phyloP scores from a whole-genome alignment of 2,797 vertebrate species.

The Rhinogobio ventralis region DNA sequence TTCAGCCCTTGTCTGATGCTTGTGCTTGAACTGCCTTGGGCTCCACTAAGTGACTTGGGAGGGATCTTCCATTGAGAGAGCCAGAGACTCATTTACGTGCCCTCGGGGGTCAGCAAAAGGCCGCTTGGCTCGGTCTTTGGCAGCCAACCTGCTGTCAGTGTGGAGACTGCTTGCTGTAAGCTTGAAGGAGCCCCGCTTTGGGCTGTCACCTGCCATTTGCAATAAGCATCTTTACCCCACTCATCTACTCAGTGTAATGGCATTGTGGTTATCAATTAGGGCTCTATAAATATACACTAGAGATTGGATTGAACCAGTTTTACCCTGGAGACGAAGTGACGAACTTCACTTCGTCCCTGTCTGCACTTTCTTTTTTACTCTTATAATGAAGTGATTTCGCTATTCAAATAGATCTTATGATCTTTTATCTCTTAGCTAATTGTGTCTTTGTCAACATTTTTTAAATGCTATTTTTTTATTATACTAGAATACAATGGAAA shows the following conservation, averaged over 20 bases:
- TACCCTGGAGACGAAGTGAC: slow-evolving; percentile 34
- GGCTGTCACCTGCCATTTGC: slow-evolving; percentile 58
- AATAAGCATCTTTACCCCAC: slow-evolving; percentile 56
- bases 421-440: not conserved
- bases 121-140: slow-evolving; percentile 38
- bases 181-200: slow-evolving; percentile 44
- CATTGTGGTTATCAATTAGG: slow-evolving; percentile 64
- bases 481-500: not conserved
- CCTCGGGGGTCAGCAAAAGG: slow-evolving; percentile 46
- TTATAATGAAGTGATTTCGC: not conserved
- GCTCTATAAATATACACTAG: slow-evolving; percentile 59
- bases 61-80: slow-evolving; percentile 53
- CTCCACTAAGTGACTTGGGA: slow-evolving; percentile 59
- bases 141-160: slow-evolving; percentile 46
- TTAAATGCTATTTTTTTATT: not conserved
- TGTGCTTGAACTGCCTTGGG: slow-evolving; percentile 56
- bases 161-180: slow-evolving; percentile 48
- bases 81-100: slow-evolving; percentile 60
- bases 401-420: not conserved
- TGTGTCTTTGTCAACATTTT: not conserved
- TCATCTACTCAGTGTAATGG: slow-evolving; percentile 62
- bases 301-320: slow-evolving; percentile 55
- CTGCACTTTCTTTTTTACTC: not conserved
- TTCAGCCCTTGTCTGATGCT: slow-evolving; percentile 55
- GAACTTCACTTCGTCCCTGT: not conserved